Evolutionary conservation across 2,113 vertebrate species (phyloP).

Genomic region (Oreochromis tanganicae): DNA sequence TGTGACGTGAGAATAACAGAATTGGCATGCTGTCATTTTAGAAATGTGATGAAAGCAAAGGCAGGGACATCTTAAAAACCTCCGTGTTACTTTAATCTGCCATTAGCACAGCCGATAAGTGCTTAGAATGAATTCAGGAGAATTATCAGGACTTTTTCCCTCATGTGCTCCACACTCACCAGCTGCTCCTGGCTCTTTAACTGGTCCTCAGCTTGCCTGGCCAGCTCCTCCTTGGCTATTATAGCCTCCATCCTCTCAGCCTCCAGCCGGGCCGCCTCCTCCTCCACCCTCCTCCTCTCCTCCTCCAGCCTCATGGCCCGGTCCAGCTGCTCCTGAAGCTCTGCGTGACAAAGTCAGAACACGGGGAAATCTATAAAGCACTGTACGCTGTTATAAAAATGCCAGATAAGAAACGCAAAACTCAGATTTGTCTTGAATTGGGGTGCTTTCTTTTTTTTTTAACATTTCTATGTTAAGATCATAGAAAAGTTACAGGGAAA

Average conservation of each 20-base stretch:
- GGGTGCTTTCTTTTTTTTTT: background rate
- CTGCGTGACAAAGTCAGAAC: slow-evolving; percentile 56
- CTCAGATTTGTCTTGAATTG: background rate
- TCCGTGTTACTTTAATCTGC: background rate
- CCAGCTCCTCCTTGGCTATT: slow-evolving; percentile 93
- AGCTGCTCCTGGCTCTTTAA: slow-evolving; percentile 93
- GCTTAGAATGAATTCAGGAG: background rate
- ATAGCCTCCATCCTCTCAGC: slow-evolving; percentile 86
- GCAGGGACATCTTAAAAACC: background rate
- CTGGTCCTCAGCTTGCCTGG: slow-evolving; percentile 85
- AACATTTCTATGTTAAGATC: background rate
- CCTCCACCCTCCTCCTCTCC: slow-evolving; percentile 83
- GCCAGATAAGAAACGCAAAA: background rate
- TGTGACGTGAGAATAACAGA: background rate
- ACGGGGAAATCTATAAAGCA: background rate
- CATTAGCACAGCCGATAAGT: background rate
- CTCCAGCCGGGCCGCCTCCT: slow-evolving; percentile 89
- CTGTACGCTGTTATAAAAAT: background rate
- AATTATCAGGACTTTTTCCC: background rate
- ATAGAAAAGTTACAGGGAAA: background rate
- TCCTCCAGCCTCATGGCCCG: slow-evolving; percentile 85
- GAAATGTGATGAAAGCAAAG: background rate
- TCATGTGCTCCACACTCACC: slow-evolving; percentile 72
- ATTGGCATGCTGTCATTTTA: background rate
- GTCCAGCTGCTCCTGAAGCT: slow-evolving; percentile 90